These are phyloP conservation scores for Oenanthe oenanthe DNA, from an alignment of 2,113 vertebrate genomes.

Conservation along the genomic window DNA sequence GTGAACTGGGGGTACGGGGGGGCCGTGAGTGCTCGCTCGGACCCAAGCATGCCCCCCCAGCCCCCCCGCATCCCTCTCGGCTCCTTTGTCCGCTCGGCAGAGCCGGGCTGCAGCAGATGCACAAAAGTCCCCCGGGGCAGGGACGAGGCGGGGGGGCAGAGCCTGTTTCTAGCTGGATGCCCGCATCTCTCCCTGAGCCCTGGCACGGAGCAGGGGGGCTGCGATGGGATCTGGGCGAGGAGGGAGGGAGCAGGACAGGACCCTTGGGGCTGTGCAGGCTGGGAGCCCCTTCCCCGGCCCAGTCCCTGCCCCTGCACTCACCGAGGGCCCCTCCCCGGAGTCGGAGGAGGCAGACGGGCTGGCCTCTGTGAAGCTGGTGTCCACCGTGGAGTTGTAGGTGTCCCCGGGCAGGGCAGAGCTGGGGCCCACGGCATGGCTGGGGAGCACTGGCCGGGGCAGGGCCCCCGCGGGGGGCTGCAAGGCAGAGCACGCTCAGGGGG, in stretches of 20 bases:
- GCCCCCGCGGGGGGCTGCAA: constrained; percentile 78
- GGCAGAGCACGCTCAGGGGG: background rate
- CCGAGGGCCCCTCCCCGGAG: constrained; percentile 75
- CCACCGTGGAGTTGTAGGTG: constrained; percentile 87
- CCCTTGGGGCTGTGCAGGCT: background rate
- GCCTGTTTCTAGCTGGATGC: background rate
- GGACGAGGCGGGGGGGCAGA: background rate
- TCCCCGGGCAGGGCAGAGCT: constrained; percentile 92
- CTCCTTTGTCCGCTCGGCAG: background rate
- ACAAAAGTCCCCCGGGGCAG: background rate
- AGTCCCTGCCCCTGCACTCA: constrained; percentile 47
- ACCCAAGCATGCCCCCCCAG: fast-evolving
- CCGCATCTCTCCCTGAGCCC: background rate
- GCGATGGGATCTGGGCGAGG: background rate
- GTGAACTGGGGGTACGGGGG: constrained; percentile 63
- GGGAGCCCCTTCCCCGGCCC: background rate
- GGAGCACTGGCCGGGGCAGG: constrained; percentile 85
- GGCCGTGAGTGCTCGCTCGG: background rate
- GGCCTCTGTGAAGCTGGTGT: constrained; percentile 78
- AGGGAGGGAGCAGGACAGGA: background rate
- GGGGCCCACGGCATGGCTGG: constrained; percentile 82
- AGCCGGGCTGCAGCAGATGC: background rate
- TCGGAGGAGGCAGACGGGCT: constrained; percentile 69
- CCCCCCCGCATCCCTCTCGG: fast-evolving
- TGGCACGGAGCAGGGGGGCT: background rate